Base-by-base conservation (phyloP, 1,140 invertebrate genomes). In the Drosophila kurseongensis region DNA sequence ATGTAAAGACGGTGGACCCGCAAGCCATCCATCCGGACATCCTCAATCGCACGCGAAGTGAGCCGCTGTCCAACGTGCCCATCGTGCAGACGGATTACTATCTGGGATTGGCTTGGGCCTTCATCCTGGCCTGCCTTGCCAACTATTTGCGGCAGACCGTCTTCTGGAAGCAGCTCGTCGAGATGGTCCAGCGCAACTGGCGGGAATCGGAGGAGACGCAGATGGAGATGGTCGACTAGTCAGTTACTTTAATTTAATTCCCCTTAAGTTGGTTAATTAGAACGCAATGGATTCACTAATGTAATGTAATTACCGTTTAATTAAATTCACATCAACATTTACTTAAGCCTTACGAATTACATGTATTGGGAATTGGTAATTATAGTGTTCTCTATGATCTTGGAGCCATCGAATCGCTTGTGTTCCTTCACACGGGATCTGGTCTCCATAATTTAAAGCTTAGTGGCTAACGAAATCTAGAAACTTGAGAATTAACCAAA, bases 161-260 rank as follows among this genome's bases (percentile, higher is more conserved):
- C 27, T 95, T 96, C 91, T 98, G 96, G 94, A 95, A 94, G 68
- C 95, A 95, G 91, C 95, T 97, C 71, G 95, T 98, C 1, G 97
- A 98, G 91, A 95, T 95, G 83, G 94, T 98, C 14, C 95, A 97
- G 86, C 97, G 96, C 79, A 97, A 97, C 58, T 98, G 98, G 97
- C 94, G 96, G 58, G 97, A 98, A 93, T 97, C 97, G 9, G 97
- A 97, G 79, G 97, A 89, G 40, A 89, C 96, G 35, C 97, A 98
- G 88, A 97, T 98, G 93, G 96, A 96, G 38, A 80, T 89, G 68
- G 80, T 84, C 5, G 85, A 89, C 51, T 89, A 80, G 50, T 41
- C 40, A 6, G 10, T 48, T 61, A 62, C 50, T 54, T 44, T 51
- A 59, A 27, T 36, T 75, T 61, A 44, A 23, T 56, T 44, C 38